Evolutionary conservation across 2,888 invertebrate genomes (phyloP).

Genomic region (Philereme transversata): DNA sequence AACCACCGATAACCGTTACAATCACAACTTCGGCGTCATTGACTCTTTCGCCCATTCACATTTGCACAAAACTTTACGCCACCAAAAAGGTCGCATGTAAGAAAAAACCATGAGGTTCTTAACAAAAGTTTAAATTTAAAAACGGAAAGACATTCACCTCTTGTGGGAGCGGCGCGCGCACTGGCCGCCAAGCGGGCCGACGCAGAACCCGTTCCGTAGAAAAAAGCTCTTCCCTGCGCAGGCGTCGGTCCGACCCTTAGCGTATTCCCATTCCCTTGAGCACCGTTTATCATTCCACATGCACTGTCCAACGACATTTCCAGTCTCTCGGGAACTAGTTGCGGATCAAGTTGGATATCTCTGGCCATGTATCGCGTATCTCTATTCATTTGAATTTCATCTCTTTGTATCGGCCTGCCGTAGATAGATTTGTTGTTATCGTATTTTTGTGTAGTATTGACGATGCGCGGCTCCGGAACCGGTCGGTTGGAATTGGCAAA

Average conservation of each 20-base stretch:
- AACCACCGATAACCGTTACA: conserved; percentile 68
- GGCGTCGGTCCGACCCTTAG: conserved; percentile 73
- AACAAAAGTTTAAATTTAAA: conserved; percentile 51
- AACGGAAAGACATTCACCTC: conserved; percentile 80
- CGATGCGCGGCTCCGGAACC: conserved; percentile 58
- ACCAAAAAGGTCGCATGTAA: conserved; percentile 37
- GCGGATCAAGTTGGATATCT: conserved; percentile 65
- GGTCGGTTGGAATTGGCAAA: conserved; percentile 59
- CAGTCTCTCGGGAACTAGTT: conserved; percentile 78
- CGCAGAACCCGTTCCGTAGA: conserved; percentile 85
- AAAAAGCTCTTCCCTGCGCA: conserved; percentile 78
- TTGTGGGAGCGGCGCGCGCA: conserved; percentile 76
- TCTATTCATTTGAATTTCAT: conserved; percentile 38
- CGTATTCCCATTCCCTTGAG: conserved; percentile 72
- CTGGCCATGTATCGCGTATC: conserved; percentile 29
- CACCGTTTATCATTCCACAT: conserved; percentile 69
- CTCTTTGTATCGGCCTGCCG: conserved; percentile 64
- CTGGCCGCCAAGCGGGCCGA: conserved; percentile 85
- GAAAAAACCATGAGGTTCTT: conserved; percentile 29
- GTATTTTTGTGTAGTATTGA: conserved; percentile 68
- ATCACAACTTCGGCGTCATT: conserved; percentile 60
- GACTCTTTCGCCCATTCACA: conserved; percentile 60
- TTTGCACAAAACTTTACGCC: conserved; percentile 47
- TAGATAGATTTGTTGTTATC: conserved; percentile 60
- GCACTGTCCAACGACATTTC: conserved; percentile 59